phyloP scores from a whole-genome alignment of 2,113 vertebrate genomes.

The Bungarus multicinctus region DNA sequence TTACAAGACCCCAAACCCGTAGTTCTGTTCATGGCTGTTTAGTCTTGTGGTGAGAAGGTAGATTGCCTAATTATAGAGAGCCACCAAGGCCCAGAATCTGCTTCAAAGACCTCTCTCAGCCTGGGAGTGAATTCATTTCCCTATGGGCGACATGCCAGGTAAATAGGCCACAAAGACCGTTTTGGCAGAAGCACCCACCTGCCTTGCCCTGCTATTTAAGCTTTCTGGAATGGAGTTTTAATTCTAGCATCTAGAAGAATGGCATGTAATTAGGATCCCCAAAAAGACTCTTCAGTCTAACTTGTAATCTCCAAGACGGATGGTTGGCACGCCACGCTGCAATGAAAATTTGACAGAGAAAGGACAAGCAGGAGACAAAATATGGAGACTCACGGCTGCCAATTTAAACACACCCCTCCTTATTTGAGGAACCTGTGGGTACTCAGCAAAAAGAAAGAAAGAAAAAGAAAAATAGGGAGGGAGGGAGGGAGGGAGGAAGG shows the following conservation, averaged over 20 bases:
- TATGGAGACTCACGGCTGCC: background rate
- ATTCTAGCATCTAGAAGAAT: background rate
- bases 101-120: constrained; percentile 26
- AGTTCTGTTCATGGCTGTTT: background rate
- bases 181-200: constrained; percentile 30
- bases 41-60: constrained; percentile 28
- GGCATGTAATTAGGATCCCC: constrained; percentile 23
- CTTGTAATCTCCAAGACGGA: background rate
- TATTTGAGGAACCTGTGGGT: background rate
- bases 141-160: background rate
- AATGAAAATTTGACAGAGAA: background rate
- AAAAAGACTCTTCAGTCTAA: background rate
- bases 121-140: constrained; percentile 18
- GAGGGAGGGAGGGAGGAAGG: no score
- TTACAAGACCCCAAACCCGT: constrained; percentile 18
- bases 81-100: background rate
- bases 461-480: background rate
- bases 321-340: background rate
- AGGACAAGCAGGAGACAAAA: background rate
- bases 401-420: constrained; percentile 7
- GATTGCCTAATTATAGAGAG: constrained; percentile 28
- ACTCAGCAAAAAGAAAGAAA: background rate
- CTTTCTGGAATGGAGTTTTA: constrained; percentile 32
- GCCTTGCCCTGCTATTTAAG: background rate
- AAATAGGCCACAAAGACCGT: background rate